phyloP scores from a whole-genome alignment of 1,140 invertebrate species.

The Frieseomelitta varia region DNA sequence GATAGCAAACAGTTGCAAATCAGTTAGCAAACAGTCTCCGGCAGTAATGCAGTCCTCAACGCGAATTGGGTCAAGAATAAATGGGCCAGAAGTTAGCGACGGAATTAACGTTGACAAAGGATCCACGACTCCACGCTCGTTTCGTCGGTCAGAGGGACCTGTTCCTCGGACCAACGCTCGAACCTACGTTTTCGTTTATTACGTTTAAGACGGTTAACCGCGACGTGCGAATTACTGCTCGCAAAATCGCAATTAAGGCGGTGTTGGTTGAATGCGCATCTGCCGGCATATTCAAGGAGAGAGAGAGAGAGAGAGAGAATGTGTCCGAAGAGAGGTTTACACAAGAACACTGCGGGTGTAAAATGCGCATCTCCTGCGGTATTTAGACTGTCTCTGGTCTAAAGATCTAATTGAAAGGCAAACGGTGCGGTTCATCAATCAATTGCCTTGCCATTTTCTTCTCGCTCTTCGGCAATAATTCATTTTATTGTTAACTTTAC shows the following conservation, averaged over 20 bases:
- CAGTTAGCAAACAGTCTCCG: background rate
- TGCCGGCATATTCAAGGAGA: background rate
- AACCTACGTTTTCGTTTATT: conserved; percentile 22
- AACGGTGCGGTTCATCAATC: background rate
- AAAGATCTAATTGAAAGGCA: background rate
- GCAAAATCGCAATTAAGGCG: background rate
- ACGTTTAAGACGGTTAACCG: conserved; percentile 11
- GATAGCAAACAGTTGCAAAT: background rate
- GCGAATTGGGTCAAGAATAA: background rate
- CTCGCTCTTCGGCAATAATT: no score
- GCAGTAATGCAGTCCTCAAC: no score
- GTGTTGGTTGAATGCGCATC: background rate
- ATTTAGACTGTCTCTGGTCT: background rate
- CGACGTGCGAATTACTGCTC: background rate
- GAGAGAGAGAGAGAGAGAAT: no score
- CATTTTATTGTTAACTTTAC: no score
- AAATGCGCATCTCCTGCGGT: no score
- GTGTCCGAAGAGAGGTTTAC: background rate
- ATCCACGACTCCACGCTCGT: background rate
- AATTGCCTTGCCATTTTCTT: no score
- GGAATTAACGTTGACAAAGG: conserved; percentile 6
- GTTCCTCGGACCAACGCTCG: background rate
- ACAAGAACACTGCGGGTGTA: background rate
- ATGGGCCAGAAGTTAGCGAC: background rate
- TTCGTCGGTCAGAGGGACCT: background rate